These are phyloP conservation scores for Valencia hispanica DNA, from an alignment of 2,797 vertebrate genomes.

Conservation along the genomic window DNA sequence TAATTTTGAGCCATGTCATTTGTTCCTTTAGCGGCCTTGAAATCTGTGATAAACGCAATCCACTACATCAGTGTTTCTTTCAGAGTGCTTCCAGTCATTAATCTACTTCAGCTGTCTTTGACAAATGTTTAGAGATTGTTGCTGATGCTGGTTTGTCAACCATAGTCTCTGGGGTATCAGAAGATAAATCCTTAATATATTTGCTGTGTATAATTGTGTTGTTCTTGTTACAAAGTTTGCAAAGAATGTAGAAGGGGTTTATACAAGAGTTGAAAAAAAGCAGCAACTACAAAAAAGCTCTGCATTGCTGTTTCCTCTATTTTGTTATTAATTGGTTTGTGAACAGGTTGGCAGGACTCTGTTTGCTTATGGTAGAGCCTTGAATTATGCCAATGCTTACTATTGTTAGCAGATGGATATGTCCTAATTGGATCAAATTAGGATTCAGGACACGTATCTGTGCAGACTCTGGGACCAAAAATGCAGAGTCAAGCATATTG, in stretches of 20 bases:
- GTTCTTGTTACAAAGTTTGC: slow-evolving; percentile 13
- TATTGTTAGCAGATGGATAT: slow-evolving; percentile 21
- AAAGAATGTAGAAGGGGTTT: slow-evolving; percentile 19
- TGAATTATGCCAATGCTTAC: slow-evolving; percentile 29
- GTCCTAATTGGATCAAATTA: slow-evolving; percentile 23
- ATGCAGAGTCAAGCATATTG: slow-evolving; percentile 26
- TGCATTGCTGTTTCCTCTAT: slow-evolving; percentile 39
- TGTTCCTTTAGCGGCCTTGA: slow-evolving; percentile 3
- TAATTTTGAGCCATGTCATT: not conserved
- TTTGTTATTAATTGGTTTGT: slow-evolving; percentile 50
- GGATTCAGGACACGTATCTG: slow-evolving; percentile 26
- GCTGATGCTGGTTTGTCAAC: slow-evolving; percentile 25
- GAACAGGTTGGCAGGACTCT: slow-evolving; percentile 41
- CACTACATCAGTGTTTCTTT: slow-evolving; percentile 1
- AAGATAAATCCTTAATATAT: not conserved
- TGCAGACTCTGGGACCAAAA: slow-evolving; percentile 3
- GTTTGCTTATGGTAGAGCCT: slow-evolving; percentile 21
- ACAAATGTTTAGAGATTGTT: slow-evolving; percentile 25
- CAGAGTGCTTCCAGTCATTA: slow-evolving; percentile 5
- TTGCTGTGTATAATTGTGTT: slow-evolving; percentile 18
- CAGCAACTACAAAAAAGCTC: too few relatives aligned
- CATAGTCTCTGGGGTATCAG: not conserved
- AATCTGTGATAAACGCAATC: slow-evolving; percentile 3
- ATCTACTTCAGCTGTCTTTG: slow-evolving; percentile 12
- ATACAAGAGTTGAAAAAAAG: too few relatives aligned